Percentiles rank a stretch among this genome's conserved stretches.
These are phyloP conservation scores for Limanda limanda DNA, from an alignment of 2,113 vertebrate genomes.

Conservation along the genomic window DNA sequence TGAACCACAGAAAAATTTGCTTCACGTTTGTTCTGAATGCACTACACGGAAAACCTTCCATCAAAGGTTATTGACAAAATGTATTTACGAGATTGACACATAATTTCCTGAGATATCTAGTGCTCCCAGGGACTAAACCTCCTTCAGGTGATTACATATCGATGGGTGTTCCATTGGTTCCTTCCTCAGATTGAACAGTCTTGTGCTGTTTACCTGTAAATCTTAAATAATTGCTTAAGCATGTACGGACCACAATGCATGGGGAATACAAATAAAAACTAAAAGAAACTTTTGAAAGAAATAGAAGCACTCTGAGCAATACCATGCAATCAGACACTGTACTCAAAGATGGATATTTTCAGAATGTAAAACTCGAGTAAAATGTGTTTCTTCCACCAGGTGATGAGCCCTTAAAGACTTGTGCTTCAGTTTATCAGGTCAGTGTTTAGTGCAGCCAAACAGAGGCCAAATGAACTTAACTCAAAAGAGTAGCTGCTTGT, in stretches of 20 bases:
- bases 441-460: background rate
- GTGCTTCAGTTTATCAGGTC: background rate
- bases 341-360: no score
- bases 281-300: no score
- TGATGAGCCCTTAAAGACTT: background rate
- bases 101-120: background rate
- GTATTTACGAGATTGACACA: background rate
- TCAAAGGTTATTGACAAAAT: background rate
- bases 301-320: no score
- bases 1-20: background rate
- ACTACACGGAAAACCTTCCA: background rate
- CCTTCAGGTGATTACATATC: background rate
- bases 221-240: no score
- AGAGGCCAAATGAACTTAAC: background rate
- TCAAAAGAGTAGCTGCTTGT: slow-evolving; percentile 1
- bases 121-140: background rate
- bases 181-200: no score
- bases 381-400: no score
- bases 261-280: no score
- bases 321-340: no score
- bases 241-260: no score
- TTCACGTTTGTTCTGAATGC: no score
- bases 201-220: background rate
- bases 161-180: background rate
- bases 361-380: no score